Evolutionary conservation across 1,140 invertebrate species (phyloP), one percentile per base, ranked within the genome.

Genomic region (Cydia pomonella): DNA sequence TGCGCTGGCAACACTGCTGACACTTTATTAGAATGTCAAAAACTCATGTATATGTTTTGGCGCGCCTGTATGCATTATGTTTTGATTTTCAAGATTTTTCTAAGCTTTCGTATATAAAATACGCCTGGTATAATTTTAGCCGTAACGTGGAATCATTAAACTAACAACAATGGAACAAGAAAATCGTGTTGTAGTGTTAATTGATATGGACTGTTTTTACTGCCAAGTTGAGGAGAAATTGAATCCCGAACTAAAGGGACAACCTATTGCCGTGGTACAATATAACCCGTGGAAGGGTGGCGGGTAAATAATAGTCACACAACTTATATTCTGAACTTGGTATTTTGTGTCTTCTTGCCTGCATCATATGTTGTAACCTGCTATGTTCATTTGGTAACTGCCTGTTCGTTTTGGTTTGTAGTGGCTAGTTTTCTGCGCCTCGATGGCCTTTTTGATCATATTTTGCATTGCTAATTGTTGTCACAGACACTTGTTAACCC

Each of bases 171-270:
- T 92, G 90, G 84, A 90, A 41, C 74, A 80, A 77, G 87, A 92
- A 78, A 92, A 91, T 76, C 92, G 98, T 84, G 95, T 99, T 44
- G 94, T 99, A 21, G 95, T 97, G 6, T 93, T 99, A 64, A 96
- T 99, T 74, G 99, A 99, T 86, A 99, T 99, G 98, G 99, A 99
- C 90, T 99, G 98, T 94, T 99, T 99, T 92, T 99, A 98, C 91
- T 99, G 98, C 83, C 97, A 98, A 94, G 98, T 99, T 1, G 98
- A 99, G 94, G 96, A 97, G 85, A 96, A 97, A 91, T 91, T 97
- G 27, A 94, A 98, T 84, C 97, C 98, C 3, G 92, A 94, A 72
- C 94, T 97, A 77, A 94, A 94, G 88, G 98, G 97, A 71, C 97
- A 97, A 92, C 98, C 99, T 1, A 95, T 98, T 75, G 98, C 97